These are phyloP conservation scores for Yponomeuta cagnagella DNA, from an alignment of 2,888 invertebrate genomes.

Conservation along the genomic window DNA sequence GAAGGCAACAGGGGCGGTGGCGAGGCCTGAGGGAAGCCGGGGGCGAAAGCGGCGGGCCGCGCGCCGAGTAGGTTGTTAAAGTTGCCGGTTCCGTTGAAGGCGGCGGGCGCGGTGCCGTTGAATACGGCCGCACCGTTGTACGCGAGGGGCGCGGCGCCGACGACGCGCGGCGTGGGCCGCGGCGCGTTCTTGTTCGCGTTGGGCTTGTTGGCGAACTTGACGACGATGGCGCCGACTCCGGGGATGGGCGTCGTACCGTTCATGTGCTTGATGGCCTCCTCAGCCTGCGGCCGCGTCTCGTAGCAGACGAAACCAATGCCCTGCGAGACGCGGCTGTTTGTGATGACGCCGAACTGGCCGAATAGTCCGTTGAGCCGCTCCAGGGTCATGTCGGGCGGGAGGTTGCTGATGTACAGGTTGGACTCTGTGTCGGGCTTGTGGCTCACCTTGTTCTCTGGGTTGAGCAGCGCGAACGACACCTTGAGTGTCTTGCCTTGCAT, in stretches of 20 bases:
- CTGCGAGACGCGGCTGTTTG: constrained; percentile 70
- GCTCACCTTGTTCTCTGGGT: constrained; percentile 69
- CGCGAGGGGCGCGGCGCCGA: constrained; percentile 44
- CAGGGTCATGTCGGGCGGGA: constrained; percentile 71
- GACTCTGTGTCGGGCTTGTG: constrained; percentile 71
- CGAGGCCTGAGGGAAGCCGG: constrained; percentile 62
- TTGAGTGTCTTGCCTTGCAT: constrained; percentile 73
- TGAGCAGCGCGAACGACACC: constrained; percentile 70
- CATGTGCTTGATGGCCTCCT: constrained; percentile 65
- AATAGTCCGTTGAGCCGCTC: constrained; percentile 66
- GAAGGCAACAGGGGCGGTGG: constrained; percentile 68
- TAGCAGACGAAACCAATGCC: constrained; percentile 72
- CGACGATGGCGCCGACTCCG: constrained; percentile 62
- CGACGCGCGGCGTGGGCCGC: constrained; percentile 51
- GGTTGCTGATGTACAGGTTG: constrained; percentile 70
- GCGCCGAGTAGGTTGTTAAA: constrained; percentile 56
- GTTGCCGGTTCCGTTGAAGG: constrained; percentile 39
- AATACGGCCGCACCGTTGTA: constrained; percentile 65
- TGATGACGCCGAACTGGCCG: constrained; percentile 61
- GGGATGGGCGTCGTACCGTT: constrained; percentile 64
- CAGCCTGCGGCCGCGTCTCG: constrained; percentile 63
- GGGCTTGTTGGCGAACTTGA: constrained; percentile 71
- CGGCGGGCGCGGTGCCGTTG: constrained; percentile 51
- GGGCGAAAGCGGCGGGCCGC: constrained; percentile 53
- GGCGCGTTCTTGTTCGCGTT: constrained; percentile 60